Conservation (phyloP, 2,888 invertebrate genomes). For the Ophioninae sp. region DNA sequence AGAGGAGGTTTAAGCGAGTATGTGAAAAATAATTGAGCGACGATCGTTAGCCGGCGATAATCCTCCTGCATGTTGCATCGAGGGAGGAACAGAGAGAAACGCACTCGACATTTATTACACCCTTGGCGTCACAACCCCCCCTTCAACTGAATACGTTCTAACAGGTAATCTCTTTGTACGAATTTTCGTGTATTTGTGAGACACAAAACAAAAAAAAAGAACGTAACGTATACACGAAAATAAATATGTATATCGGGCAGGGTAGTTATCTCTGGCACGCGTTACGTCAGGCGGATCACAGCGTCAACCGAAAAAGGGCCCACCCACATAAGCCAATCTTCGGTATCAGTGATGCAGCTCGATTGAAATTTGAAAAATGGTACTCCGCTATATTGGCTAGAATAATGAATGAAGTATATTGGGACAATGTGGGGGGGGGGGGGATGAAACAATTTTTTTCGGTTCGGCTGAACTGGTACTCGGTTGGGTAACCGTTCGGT, state of each 20-base stretch:
- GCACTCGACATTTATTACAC: slow-evolving; percentile 73
- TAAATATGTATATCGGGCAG: no score
- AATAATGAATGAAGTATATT: no score
- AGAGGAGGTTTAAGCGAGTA: slow-evolving; percentile 50
- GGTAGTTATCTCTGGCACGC: slow-evolving; percentile 25
- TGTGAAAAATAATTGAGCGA: slow-evolving; percentile 63
- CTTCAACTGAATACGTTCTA: slow-evolving; percentile 62
- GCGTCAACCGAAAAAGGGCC: slow-evolving; percentile 4
- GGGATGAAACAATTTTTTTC: no score
- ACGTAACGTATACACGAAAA: neutral
- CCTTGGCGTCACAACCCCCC: slow-evolving; percentile 45
- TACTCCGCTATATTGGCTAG: no score
- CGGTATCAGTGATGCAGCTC: neutral
- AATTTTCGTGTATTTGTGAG: neutral
- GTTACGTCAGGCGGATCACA: slow-evolving; percentile 7
- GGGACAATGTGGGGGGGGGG: no score
- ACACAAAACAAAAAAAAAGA: neutral
- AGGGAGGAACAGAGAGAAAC: slow-evolving; percentile 42
- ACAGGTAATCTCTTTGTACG: slow-evolving; percentile 70
- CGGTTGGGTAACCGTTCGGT: no score
- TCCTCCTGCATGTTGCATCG: slow-evolving; percentile 62
- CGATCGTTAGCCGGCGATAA: slow-evolving; percentile 68
- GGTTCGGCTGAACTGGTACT: no score
- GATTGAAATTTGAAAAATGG: no score
- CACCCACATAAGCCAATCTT: neutral